Evolutionary conservation across 2,797 vertebrate species (phyloP), one percentile per base, ranked within the genome.

Genomic region (Gymnopithys bicolor): DNA sequence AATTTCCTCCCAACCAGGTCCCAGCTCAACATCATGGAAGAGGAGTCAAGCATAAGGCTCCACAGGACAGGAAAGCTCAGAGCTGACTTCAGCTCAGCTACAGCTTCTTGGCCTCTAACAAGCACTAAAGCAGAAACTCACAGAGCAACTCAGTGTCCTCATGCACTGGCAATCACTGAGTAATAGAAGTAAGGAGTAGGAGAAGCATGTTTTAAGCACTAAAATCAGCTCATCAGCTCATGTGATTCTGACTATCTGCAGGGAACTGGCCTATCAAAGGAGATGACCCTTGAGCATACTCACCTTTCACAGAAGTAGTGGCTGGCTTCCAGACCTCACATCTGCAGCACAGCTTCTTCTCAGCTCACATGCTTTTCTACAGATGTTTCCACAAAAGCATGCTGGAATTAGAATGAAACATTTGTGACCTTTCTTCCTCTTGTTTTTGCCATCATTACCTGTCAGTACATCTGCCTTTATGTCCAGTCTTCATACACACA

Each of bases 21-120:
- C 64, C 62, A 59, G 19, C 19, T 56, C 41, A 71, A 12, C 18
- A 51, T 46, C 30, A 11, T 0, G 1, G 23, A 25, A 58, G 35
- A 74, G 16, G 19, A 76, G 14, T 22, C 1, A 2, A 48, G 30
- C 18, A 53, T 15, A 39, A 30, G 25, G 58, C 41, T 73, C 27
- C 0, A 0, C 16, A 46, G 30, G n/a, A 19, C n/a, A 33, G 22
- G 46, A 69, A 28, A 62, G 30, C 59, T 2, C 2, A 1, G 4
- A 24, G n/a, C 8, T 48, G 24, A 19, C 17, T 35, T 0, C 1
- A 56, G 32, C 19, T 60, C 88, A 82, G 80, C 92, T 69, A 64
- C 68, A 85, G 22, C 52, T 64, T 22, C 37, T 56, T 24, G 21
- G 19, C 18, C 35, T 21, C 49, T 56, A 18, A 37, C 0, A 16